Conservation (phyloP, 2,797 vertebrate species). For the Melanotaenia boesemani region DNA sequence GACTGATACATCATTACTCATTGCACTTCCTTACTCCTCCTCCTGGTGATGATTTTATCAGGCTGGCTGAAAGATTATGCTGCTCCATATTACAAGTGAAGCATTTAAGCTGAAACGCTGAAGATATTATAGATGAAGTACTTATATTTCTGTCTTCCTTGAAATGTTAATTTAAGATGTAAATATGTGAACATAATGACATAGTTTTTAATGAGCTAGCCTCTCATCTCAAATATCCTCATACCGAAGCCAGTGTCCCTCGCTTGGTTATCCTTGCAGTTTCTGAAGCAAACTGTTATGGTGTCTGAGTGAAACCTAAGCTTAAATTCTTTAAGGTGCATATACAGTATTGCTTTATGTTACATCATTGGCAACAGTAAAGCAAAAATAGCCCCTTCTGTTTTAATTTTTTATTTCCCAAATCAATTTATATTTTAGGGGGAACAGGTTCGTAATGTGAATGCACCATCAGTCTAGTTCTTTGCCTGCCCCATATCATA, state of each 20-base stretch:
- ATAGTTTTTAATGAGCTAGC: neutral
- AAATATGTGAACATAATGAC: slow-evolving; percentile 17
- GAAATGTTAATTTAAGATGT: slow-evolving; percentile 13
- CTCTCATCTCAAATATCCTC: slow-evolving; percentile 34
- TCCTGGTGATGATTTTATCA: slow-evolving; percentile 43
- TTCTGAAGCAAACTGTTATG: neutral
- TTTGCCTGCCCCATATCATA: neutral
- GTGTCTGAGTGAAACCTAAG: neutral
- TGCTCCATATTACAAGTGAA: slow-evolving; percentile 10
- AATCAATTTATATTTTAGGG: neutral
- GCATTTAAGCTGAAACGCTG: slow-evolving; percentile 12
- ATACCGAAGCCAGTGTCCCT: slow-evolving; percentile 17
- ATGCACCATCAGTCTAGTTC: neutral
- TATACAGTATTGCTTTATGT: neutral
- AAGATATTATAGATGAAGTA: neutral
- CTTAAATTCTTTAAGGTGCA: neutral
- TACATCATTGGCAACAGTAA: slow-evolving; percentile 1
- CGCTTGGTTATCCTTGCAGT: slow-evolving; percentile 11
- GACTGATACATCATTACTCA: slow-evolving; percentile 60
- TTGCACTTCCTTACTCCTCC: slow-evolving; percentile 44
- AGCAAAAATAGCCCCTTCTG: slow-evolving; percentile 5
- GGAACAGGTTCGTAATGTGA: neutral
- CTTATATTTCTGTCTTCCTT: slow-evolving; percentile 1
- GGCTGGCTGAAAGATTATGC: slow-evolving; percentile 29
- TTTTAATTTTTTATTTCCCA: neutral